Percentiles rank a stretch among this genome's conserved stretches.
phyloP scores from a whole-genome alignment of 2,797 vertebrate species.

The Trachops cirrhosus region DNA sequence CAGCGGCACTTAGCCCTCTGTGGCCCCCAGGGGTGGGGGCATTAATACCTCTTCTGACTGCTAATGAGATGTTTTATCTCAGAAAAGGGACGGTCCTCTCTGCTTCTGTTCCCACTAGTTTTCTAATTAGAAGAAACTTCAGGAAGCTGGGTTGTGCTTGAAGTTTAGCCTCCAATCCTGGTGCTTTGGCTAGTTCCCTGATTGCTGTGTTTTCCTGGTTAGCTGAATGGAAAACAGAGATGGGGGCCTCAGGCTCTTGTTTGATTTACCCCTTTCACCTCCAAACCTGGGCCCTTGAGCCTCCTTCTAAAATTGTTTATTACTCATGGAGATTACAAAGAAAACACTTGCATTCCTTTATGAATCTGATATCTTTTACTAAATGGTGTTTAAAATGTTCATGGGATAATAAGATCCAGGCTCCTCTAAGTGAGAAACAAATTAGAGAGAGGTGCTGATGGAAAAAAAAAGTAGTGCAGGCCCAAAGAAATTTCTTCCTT shows the following conservation, averaged over 20 bases:
- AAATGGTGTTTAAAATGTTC: conserved; percentile 36
- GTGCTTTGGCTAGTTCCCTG: not conserved
- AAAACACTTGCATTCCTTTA: conserved; percentile 39
- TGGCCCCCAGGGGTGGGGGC: not conserved
- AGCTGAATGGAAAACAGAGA: conserved; percentile 16
- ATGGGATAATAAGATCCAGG: not conserved
- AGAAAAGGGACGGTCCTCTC: not conserved
- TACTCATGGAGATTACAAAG: conserved; percentile 3
- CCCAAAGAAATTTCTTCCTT: conserved; percentile 1
- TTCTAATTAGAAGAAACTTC: not conserved
- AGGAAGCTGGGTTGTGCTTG: not conserved
- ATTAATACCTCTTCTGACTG: not conserved
- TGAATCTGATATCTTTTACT: conserved; percentile 22
- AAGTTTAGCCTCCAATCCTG: not conserved
- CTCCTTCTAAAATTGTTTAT: conserved; percentile 27
- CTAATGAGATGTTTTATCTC: not conserved
- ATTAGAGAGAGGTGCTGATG: conserved; percentile 22
- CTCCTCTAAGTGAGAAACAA: conserved; percentile 30
- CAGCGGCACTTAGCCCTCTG: no score
- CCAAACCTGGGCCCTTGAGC: not conserved
- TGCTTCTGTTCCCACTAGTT: not conserved
- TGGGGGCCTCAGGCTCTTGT: not conserved
- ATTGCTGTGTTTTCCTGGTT: not conserved
- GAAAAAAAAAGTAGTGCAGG: not conserved
- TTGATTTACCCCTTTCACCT: not conserved